Percentiles rank a stretch among this genome's conserved stretches.
phyloP scores from a whole-genome alignment of 2,797 vertebrate species.

The Pteropus rufus region DNA sequence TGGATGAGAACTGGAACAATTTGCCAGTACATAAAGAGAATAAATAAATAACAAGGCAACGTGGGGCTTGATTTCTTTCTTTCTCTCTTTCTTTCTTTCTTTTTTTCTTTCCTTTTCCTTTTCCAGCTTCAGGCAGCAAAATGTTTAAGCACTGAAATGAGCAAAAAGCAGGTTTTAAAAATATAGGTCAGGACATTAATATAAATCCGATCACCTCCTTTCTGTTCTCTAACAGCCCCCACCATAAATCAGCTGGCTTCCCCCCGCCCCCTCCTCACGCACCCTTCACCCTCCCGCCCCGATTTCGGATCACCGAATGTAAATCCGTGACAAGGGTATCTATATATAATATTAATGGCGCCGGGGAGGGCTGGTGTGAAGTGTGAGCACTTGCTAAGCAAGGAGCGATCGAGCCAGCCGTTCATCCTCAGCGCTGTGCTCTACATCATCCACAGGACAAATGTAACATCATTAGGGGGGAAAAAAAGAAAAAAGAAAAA shows the following conservation, averaged over 20 bases:
- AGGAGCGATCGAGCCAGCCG: conserved; percentile 90
- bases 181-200: conserved; percentile 85
- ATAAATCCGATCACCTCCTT: conserved; percentile 91
- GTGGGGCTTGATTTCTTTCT: background rate
- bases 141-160: conserved; percentile 68
- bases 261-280: conserved; percentile 73
- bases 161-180: conserved; percentile 78
- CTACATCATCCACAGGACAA: conserved; percentile 92
- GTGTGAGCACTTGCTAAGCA: conserved; percentile 90
- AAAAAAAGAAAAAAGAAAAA: conserved; percentile 53
- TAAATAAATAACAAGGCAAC: background rate
- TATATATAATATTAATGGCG: conserved; percentile 99
- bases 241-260: conserved; percentile 85
- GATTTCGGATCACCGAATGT: conserved; percentile 91
- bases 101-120: background rate
- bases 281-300: conserved; percentile 85
- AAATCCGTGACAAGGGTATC: conserved; percentile 98
- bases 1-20: conserved; percentile 29
- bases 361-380: conserved; percentile 88
- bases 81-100: background rate
- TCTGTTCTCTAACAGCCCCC: conserved; percentile 83
- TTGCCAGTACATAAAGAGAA: conserved; percentile 59
- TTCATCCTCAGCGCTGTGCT: conserved; percentile 84
- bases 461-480: conserved; percentile 96
- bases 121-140: conserved; percentile 62